A percentile compares a stretch with the other conserved stretches of the same genome.
Evolutionary conservation across 2,113 vertebrate species (phyloP).

Genomic region (Osmerus eperlanus): DNA sequence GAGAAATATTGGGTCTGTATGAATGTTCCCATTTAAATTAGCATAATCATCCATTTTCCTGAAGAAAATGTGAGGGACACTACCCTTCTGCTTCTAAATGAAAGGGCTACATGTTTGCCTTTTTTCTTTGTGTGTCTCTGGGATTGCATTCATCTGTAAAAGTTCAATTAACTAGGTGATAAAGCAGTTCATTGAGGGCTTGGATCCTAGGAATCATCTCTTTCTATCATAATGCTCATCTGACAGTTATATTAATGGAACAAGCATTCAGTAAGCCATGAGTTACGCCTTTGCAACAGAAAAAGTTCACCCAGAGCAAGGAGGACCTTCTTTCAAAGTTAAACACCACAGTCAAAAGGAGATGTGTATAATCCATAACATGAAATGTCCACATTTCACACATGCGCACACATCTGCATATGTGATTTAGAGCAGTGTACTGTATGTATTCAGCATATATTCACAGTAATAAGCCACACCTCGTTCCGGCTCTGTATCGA

Average conservation of each 20-base stretch:
- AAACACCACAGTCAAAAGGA: neutral
- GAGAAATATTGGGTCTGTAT: too few relatives aligned
- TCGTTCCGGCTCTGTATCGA: neutral
- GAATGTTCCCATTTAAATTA: too few relatives aligned
- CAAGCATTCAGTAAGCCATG: slow-evolving; percentile 2
- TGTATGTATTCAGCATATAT: too few relatives aligned
- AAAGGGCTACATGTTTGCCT: neutral
- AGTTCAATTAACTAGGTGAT: slow-evolving; percentile 16
- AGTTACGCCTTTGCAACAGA: neutral
- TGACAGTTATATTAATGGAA: slow-evolving; percentile 15
- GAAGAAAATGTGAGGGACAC: too few relatives aligned
- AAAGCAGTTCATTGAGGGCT: slow-evolving; percentile 6
- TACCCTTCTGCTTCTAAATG: neutral
- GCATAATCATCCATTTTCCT: too few relatives aligned
- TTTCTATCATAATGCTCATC: slow-evolving; percentile 5
- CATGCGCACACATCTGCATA: too few relatives aligned
- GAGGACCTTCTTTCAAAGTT: neutral
- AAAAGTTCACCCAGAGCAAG: neutral
- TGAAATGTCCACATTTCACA: too few relatives aligned
- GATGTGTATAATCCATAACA: neutral
- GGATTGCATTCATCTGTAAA: slow-evolving; percentile 8
- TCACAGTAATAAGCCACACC: neutral
- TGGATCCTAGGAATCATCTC: neutral
- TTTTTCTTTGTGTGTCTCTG: neutral
- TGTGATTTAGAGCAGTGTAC: too few relatives aligned